Evolutionary conservation across 2,113 vertebrate species (phyloP).

Genomic region (Peromyscus californicus): DNA sequence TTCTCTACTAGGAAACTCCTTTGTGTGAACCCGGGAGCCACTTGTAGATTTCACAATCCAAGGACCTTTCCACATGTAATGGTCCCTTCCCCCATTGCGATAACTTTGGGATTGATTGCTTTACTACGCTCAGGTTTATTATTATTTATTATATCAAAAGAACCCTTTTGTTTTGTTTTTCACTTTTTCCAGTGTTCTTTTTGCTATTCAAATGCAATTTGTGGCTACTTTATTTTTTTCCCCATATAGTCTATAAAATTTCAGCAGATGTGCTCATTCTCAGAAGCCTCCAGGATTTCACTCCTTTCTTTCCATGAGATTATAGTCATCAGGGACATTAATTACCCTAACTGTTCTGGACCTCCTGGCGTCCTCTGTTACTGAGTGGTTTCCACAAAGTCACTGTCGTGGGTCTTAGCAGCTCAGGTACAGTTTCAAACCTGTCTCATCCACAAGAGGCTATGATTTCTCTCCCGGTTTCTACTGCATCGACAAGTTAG

Average conservation of each 20-base stretch:
- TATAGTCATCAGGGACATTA: background rate
- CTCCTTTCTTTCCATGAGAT: background rate
- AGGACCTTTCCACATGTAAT: background rate
- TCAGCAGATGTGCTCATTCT: background rate
- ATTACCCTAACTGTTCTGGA: background rate
- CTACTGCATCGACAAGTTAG: background rate
- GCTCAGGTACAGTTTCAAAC: rapidly evolving
- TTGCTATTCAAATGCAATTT: background rate
- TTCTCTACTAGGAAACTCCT: background rate
- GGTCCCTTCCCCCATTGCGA: background rate
- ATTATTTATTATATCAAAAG: background rate
- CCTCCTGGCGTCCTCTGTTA: background rate
- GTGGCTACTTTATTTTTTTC: background rate
- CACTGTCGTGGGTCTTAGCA: rapidly evolving
- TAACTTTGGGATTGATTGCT: background rate
- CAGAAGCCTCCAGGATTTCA: background rate
- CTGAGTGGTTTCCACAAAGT: background rate
- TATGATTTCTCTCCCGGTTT: background rate
- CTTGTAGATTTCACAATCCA: background rate
- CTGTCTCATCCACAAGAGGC: background rate
- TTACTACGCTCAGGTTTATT: background rate
- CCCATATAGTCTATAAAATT: background rate
- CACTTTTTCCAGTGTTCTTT: background rate
- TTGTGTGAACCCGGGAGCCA: background rate
- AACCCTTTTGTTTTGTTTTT: background rate